phyloP scores from a whole-genome alignment of 2,888 invertebrate species.

The Fragum whitleyi region DNA sequence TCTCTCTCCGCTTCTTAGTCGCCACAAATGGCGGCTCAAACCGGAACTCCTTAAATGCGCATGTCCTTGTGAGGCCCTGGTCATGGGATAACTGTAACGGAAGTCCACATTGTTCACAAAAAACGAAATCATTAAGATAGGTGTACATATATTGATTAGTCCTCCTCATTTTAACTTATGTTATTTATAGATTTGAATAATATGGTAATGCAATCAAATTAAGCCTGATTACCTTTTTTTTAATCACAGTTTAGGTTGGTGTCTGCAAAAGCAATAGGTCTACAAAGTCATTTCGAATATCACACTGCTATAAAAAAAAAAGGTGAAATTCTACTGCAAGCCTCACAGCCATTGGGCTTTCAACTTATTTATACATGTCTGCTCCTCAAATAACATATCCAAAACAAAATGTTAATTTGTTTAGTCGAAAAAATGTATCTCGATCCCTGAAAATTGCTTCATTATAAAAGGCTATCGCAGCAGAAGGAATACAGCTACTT shows the following conservation, averaged over 20 bases:
- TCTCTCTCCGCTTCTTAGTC: conserved; percentile 45
- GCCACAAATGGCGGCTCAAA: conserved; percentile 62
- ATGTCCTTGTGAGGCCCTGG: conserved; percentile 52
- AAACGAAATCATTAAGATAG: background rate
- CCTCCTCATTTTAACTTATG: conserved; percentile 10
- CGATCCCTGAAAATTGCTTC: no score
- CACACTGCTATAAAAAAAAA: no score
- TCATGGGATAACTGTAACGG: conserved; percentile 61
- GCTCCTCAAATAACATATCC: no score
- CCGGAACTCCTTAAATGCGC: conserved; percentile 64
- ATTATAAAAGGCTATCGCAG: no score
- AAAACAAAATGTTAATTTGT: no score
- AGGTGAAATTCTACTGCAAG: no score
- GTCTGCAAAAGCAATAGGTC: background rate
- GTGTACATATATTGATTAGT: background rate
- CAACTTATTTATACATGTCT: no score
- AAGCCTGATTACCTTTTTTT: no score
- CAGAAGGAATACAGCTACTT: no score
- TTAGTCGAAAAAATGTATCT: no score
- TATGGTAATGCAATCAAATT: background rate
- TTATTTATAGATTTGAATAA: no score
- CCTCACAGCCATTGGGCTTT: no score
- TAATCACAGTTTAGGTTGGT: background rate
- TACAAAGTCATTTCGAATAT: background rate
- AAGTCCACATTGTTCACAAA: conserved; percentile 45